Base-by-base conservation (phyloP, 2,113 vertebrate genomes). In the Shinisaurus crocodilurus region DNA sequence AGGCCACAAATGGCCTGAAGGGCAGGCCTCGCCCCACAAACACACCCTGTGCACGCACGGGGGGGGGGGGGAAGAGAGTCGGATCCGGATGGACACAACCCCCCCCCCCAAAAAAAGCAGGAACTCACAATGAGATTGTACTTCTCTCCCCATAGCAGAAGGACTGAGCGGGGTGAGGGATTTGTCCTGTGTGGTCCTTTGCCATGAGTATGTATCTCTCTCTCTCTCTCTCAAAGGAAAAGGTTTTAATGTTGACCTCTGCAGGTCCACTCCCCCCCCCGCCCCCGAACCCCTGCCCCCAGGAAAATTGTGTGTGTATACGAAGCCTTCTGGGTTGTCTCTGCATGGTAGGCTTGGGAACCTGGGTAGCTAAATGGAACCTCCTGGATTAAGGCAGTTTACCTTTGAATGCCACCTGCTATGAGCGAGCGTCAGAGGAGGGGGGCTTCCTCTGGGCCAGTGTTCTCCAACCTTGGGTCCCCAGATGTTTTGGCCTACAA, bases 21-120 rank as follows among this genome's bases (percentile, higher is more conserved):
- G 86, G 23, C 16, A 43, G 34, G 32, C 2, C 48, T 54, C 77
- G 57, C 86, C 90, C 94, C 88, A 10, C 74, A 20, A 3, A 34
- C 74, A 20, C 75, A 76, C 10, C 1, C 29, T 9, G 23, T 43
- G 6, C 40, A 29, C 40, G 5, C 5, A 20, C 23, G 37, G 74
- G 0, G 93, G 93, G n/a, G n/a, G n/a, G n/a, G n/a, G n/a, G n/a
- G n/a, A n/a, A n/a, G 23, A 91, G 92, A 94, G 91, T 96, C 86
- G 89, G 94, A 94, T 95, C 93, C 94, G 90, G 93, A 93, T 91
- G 93, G 92, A 91, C 90, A 91, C 94, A 93, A 90, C 70, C 57
- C 92, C 93, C 93, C 60, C n/a, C n/a, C n/a, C n/a, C n/a, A n/a
- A n/a, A 65, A 65, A 34, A 72, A 50, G 85, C 92, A 95, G 2